Conservation (phyloP, 2,797 vertebrate species). For the Perodicticus potto region DNA sequence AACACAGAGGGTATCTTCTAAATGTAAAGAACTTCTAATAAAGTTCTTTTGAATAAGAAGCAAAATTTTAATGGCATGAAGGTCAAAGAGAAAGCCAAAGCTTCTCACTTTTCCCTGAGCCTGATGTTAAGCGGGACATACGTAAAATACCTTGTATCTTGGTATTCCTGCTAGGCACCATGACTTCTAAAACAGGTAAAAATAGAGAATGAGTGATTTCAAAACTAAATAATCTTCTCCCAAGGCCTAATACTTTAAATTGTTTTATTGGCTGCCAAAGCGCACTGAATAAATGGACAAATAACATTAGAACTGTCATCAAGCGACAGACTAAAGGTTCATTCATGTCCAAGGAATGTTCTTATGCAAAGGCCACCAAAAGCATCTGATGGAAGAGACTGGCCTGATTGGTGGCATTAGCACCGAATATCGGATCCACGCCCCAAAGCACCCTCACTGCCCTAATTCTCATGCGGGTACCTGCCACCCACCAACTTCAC, state of each 20-base stretch:
- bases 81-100: neutral
- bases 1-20: neutral
- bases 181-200: conserved; percentile 50
- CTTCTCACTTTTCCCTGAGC: neutral
- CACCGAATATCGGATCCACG: rapidly evolving
- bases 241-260: neutral
- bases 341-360: rapidly evolving
- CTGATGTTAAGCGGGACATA: neutral
- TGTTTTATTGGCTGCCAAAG: neutral
- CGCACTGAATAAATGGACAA: neutral
- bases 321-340: neutral
- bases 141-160: neutral
- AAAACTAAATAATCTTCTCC: conserved; percentile 9
- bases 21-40: neutral
- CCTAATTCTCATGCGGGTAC: neutral
- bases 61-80: neutral
- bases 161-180: neutral
- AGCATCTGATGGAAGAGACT: neutral
- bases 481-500: neutral
- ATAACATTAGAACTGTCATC: neutral
- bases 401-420: too few species aligned
- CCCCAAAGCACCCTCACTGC: neutral
- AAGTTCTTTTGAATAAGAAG: neutral
- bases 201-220: neutral
- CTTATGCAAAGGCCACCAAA: neutral